These are phyloP conservation scores for Octonoba sinensis DNA, from an alignment of 2,888 invertebrate species.

Conservation along the genomic window DNA sequence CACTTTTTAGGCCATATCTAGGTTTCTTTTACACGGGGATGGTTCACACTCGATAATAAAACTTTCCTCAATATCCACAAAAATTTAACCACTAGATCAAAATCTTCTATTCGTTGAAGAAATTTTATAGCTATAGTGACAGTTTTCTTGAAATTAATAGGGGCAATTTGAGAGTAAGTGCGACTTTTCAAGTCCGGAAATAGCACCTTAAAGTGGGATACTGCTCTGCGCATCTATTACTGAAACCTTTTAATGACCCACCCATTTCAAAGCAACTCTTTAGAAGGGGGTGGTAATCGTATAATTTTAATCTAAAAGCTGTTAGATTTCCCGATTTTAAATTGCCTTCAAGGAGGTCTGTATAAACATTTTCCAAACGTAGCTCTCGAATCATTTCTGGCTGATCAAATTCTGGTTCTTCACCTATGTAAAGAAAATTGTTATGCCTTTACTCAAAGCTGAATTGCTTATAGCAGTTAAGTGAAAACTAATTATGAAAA, in stretches of 20 bases:
- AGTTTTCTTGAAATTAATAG: constrained; percentile 61
- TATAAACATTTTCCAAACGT: background rate
- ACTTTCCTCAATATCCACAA: constrained; percentile 28
- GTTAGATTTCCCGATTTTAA: constrained; percentile 54
- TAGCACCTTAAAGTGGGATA: constrained; percentile 39
- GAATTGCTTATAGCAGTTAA: no score
- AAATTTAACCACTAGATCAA: constrained; percentile 46
- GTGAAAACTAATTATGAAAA: no score
- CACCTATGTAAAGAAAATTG: no score
- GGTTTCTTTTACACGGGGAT: constrained; percentile 28
- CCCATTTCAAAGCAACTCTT: constrained; percentile 30
- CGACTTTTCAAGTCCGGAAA: constrained; percentile 51
- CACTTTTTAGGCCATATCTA: constrained; percentile 15
- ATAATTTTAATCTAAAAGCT: constrained; percentile 51
- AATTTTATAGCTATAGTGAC: constrained; percentile 52
- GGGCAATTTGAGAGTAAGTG: constrained; percentile 50
- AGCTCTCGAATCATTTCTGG: no score
- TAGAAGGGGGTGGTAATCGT: constrained; percentile 27
- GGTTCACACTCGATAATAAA: constrained; percentile 31
- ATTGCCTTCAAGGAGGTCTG: constrained; percentile 12
- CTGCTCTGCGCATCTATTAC: constrained; percentile 51
- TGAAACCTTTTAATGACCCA: constrained; percentile 41
- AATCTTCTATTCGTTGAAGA: constrained; percentile 47
- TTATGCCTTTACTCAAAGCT: no score
- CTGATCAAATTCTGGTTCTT: no score